A percentile compares a stretch with the other conserved stretches of the same genome.
These are phyloP conservation scores for Lineus longissimus DNA, from an alignment of 1,140 invertebrate genomes.

Conservation along the genomic window DNA sequence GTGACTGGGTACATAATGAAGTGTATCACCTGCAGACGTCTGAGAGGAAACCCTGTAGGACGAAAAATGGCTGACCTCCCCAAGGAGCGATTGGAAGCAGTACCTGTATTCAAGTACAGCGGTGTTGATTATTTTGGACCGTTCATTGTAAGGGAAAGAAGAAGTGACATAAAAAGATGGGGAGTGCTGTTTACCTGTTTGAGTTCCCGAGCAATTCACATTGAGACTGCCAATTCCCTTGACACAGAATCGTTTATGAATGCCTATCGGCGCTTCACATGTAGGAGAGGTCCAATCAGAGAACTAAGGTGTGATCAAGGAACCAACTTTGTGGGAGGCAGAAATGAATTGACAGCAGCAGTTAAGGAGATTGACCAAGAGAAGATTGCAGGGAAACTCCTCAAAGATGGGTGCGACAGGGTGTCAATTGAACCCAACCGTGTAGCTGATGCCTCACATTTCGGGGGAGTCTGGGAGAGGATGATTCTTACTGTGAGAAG, in stretches of 20 bases:
- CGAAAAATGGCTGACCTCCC: constrained; percentile 5
- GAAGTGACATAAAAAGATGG: constrained; percentile 7
- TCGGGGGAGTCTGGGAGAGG: constrained; percentile 11
- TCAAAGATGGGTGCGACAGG: background rate
- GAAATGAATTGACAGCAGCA: background rate
- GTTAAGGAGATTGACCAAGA: background rate
- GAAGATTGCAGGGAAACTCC: background rate
- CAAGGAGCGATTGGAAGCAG: background rate
- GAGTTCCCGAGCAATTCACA: background rate
- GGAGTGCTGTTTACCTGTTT: constrained; percentile 3
- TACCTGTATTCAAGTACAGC: background rate
- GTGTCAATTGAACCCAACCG: background rate
- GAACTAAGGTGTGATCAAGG: background rate
- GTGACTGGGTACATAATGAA: background rate
- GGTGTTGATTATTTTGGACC: constrained; percentile 7
- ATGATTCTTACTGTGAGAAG: constrained; percentile 1
- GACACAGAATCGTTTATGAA: background rate
- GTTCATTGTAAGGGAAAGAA: constrained; percentile 4
- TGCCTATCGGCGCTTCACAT: background rate
- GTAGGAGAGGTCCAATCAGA: background rate
- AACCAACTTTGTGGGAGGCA: constrained; percentile 1
- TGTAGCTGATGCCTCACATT: background rate
- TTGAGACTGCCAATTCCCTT: background rate
- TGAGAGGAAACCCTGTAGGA: background rate
- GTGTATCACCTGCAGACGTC: background rate